Conservation (phyloP, 2,113 vertebrate genomes). For the Falco punctatus region DNA sequence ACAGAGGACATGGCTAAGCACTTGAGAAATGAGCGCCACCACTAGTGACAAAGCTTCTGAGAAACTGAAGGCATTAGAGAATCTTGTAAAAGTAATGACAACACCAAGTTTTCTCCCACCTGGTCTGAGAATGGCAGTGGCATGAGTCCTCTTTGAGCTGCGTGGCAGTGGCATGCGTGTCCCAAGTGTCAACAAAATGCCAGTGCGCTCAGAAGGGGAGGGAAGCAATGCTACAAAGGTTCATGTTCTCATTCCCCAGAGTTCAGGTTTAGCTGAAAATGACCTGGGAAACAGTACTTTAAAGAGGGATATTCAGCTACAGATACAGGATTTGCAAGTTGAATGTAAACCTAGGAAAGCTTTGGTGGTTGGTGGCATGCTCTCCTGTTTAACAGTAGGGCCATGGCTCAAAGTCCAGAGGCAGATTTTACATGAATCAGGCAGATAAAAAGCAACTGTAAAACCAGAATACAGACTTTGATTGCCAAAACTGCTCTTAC, state of each 20-base stretch:
- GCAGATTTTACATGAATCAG: neutral
- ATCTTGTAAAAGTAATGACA: neutral
- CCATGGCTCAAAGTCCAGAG: neutral
- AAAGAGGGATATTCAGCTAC: neutral
- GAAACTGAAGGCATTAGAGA: neutral
- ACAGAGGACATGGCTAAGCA: neutral
- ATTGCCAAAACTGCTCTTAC: neutral
- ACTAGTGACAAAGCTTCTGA: neutral
- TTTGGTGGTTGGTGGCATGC: neutral
- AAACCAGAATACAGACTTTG: neutral
- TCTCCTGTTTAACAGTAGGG: neutral
- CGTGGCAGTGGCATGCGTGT: accelerated
- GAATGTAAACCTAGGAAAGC: neutral
- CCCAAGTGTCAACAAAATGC: neutral
- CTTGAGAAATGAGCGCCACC: neutral
- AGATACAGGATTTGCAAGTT: neutral
- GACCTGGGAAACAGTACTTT: neutral
- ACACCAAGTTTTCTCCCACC: neutral
- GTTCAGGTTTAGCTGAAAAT: neutral
- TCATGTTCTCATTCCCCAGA: neutral
- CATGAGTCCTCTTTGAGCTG: neutral
- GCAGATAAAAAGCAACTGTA: neutral
- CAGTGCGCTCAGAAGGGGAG: neutral
- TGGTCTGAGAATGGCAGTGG: neutral
- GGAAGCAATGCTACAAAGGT: neutral